Evolutionary conservation across 2,113 vertebrate genomes (phyloP).

Genomic region (Rhinichthys klamathensis): DNA sequence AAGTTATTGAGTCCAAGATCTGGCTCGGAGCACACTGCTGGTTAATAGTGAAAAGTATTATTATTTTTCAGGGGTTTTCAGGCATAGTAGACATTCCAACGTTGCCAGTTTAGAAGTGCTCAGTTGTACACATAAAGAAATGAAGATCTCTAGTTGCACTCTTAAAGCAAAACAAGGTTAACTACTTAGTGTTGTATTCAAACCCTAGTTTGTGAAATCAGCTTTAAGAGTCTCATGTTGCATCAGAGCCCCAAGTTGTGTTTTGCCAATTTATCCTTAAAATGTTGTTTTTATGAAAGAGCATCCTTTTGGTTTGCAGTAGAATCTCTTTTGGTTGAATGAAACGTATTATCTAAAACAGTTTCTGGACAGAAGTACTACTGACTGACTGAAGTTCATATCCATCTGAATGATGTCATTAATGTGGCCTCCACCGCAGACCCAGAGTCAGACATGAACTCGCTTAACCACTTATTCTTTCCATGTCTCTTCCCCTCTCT

Average conservation of each 20-base stretch:
- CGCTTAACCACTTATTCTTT: conserved; percentile 3
- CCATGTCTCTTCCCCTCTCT: not conserved
- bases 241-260: no score
- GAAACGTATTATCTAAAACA: not conserved
- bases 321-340: not conserved
- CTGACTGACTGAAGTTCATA: not conserved
- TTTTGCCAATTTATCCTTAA: not conserved
- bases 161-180: not conserved
- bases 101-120: not conserved
- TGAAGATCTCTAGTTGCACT: not conserved
- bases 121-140: not conserved
- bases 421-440: conserved; percentile 20
- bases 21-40: not conserved
- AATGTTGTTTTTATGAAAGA: not conserved
- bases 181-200: not conserved
- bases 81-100: not conserved
- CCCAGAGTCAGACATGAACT: conserved; percentile 30
- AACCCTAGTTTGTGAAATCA: not conserved
- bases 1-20: not conserved
- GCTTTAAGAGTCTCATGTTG: no score
- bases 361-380: not conserved
- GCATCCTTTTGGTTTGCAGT: not conserved
- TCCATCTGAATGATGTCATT: not conserved
- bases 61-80: conserved; percentile 1
- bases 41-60: not conserved